phyloP scores from a whole-genome alignment of 2,113 vertebrate genomes.

The Hemicordylus capensis region DNA sequence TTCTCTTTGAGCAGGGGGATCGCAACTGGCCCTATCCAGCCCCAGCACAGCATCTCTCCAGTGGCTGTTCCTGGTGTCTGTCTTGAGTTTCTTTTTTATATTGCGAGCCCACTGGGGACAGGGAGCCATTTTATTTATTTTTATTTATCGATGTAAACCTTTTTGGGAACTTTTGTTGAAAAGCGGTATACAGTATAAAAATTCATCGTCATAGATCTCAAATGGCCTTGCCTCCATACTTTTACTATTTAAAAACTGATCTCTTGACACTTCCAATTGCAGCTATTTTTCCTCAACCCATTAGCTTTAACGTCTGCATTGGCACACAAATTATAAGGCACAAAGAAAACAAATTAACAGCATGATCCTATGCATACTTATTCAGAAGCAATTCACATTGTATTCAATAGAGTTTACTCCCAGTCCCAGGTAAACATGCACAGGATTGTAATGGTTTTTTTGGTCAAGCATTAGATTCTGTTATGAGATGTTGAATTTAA shows the following conservation, averaged over 20 bases:
- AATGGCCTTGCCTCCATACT: not conserved
- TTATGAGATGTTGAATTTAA: not conserved
- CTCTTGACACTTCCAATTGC: slow-evolving; percentile 12
- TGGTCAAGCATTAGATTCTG: not conserved
- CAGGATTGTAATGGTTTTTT: not conserved
- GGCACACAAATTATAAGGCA: not conserved
- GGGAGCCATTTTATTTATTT: no score
- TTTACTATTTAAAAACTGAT: slow-evolving; percentile 1
- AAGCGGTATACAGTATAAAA: no score
- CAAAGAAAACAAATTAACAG: not conserved
- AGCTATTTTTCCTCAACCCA: slow-evolving; percentile 20
- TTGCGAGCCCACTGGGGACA: no score
- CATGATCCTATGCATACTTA: not conserved
- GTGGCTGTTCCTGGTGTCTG: no score
- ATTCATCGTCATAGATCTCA: no score
- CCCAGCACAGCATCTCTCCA: no score
- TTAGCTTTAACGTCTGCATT: slow-evolving; percentile 24
- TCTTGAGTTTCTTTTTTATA: no score
- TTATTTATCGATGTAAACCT: no score
- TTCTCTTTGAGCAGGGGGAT: no score
- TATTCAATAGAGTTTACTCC: not conserved
- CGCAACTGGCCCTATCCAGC: no score
- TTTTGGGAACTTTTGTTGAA: no score
- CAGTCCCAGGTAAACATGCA: not conserved
- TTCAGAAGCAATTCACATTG: not conserved